Conservation (phyloP, 2,797 vertebrate species). For the Mormyrus hasselquistii region DNA sequence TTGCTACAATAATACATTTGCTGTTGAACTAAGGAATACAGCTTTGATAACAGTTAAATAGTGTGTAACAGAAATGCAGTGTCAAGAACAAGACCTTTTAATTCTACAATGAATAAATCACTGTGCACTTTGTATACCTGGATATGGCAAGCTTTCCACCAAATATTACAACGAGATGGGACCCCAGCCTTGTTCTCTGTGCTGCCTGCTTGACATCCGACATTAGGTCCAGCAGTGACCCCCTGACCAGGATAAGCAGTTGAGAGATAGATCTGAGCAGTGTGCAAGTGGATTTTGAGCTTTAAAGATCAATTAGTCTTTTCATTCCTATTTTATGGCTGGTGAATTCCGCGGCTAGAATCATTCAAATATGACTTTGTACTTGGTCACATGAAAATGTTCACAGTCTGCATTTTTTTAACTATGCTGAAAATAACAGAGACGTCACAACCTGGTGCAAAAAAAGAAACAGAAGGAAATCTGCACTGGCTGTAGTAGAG, state of each 20-base stretch:
- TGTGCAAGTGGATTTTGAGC: neutral
- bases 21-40: too few relatives aligned
- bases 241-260: neutral
- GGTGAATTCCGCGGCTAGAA: neutral
- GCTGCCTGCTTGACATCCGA: neutral
- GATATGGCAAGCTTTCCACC: neutral
- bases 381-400: neutral
- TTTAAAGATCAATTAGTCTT: neutral
- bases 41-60: too few relatives aligned
- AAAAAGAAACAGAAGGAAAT: neutral
- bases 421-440: neutral
- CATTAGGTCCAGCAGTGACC: neutral
- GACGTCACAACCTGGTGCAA: neutral
- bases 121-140: neutral
- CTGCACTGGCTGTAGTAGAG: neutral
- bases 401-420: neutral
- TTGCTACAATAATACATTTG: too few relatives aligned
- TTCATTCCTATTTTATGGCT: neutral
- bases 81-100: too few relatives aligned
- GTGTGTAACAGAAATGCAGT: too few relatives aligned
- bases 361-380: neutral
- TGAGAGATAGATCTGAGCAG: neutral
- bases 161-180: neutral
- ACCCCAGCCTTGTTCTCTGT: neutral
- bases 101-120: too few relatives aligned